Evolutionary conservation across 2,113 vertebrate species (phyloP).

Genomic region (Charadrius vociferus): DNA sequence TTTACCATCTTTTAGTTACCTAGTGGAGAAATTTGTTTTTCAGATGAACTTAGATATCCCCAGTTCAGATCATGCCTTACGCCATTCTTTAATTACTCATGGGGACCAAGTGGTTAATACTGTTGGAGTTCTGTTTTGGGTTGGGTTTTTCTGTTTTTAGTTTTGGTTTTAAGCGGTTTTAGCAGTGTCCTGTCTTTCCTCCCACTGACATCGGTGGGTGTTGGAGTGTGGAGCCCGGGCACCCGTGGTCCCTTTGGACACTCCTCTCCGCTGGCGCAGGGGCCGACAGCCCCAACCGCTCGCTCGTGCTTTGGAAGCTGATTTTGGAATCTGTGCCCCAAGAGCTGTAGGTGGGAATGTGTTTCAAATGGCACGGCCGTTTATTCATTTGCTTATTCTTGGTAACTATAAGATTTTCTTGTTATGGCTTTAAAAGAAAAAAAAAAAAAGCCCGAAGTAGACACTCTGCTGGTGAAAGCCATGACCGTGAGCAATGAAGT

Average conservation of each 20-base stretch:
- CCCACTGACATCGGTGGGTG: accelerated
- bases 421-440: background rate
- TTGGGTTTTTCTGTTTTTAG: too few species aligned
- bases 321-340: background rate
- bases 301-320: background rate
- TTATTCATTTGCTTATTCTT: background rate
- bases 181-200: background rate
- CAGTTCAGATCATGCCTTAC: background rate
- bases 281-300: background rate
- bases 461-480: background rate
- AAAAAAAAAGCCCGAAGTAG: background rate
- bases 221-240: background rate
- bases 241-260: accelerated
- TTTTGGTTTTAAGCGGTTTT: background rate
- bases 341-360: background rate
- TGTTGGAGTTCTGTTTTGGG: too few species aligned
- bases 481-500: accelerated
- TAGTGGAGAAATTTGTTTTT: background rate
- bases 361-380: accelerated
- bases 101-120: too few species aligned
- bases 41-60: background rate
- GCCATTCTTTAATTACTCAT: background rate
- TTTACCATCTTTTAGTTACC: background rate
- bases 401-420: background rate
- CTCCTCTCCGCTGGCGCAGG: accelerated